phyloP scores from a whole-genome alignment of 2,113 vertebrate genomes.

The Nothocercus julius region DNA sequence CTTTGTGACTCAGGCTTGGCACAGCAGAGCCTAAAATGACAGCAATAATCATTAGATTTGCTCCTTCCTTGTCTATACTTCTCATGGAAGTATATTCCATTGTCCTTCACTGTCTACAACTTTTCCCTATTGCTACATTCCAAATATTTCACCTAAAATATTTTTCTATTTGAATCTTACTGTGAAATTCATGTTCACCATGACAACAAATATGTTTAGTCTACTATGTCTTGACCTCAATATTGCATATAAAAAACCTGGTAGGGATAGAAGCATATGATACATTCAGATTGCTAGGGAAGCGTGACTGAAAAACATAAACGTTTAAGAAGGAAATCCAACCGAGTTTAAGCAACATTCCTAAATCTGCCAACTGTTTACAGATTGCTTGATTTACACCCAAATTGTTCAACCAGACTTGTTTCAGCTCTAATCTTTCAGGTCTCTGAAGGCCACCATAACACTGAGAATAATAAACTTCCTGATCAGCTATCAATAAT shows the following conservation, averaged over 20 bases:
- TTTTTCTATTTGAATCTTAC: background rate
- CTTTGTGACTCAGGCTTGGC: background rate
- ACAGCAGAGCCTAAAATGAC: background rate
- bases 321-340: slow-evolving; percentile 30
- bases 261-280: background rate
- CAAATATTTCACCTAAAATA: background rate
- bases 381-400: background rate
- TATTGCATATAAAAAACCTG: background rate
- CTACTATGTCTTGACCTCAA: background rate
- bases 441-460: background rate
- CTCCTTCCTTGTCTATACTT: background rate
- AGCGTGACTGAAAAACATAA: background rate
- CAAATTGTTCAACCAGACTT: background rate
- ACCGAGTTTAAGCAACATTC: background rate
- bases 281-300: background rate
- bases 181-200: background rate
- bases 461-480: background rate
- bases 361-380: background rate
- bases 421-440: background rate
- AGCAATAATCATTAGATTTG: background rate
- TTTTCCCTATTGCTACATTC: background rate
- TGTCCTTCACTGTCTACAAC: background rate
- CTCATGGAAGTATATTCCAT: background rate
- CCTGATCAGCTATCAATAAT: background rate
- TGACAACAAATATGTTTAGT: background rate